phyloP scores from a whole-genome alignment of 2,888 invertebrate genomes.

The Noctua janthina region DNA sequence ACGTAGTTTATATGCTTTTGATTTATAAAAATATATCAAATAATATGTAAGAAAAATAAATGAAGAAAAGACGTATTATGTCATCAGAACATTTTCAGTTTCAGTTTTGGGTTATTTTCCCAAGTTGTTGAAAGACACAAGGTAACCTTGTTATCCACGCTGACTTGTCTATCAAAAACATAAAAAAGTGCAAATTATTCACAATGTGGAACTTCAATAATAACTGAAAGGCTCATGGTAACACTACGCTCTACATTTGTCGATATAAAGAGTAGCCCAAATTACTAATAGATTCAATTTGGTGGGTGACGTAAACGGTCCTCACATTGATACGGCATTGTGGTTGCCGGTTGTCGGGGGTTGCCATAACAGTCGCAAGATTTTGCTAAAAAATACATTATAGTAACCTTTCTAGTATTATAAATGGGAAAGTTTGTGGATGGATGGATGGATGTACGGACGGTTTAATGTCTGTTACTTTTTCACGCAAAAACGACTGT shows the following conservation, averaged over 20 bases:
- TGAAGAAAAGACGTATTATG: neutral
- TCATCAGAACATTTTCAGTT: neutral
- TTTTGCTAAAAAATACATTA: neutral
- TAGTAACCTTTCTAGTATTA: neutral
- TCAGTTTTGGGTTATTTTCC: neutral
- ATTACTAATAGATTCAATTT: constrained; percentile 65
- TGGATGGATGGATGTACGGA: too few species aligned
- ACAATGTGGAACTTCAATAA: neutral
- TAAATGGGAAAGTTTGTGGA: neutral
- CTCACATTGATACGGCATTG: constrained; percentile 41
- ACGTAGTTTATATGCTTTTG: neutral
- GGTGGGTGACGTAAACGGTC: constrained; percentile 62
- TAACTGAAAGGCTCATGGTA: constrained; percentile 16
- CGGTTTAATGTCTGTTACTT: neutral
- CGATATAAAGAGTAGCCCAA: constrained; percentile 52
- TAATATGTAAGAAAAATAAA: neutral
- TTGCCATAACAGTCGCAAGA: constrained; percentile 18
- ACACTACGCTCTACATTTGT: constrained; percentile 41
- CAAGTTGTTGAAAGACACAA: neutral
- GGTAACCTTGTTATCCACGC: neutral
- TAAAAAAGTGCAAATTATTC: neutral
- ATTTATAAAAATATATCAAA: too few species aligned
- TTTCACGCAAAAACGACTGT: neutral
- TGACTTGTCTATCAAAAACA: neutral
- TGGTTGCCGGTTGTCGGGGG: constrained; percentile 24